A percentile compares a stretch with the other conserved stretches of the same genome.
Conservation (phyloP, 1,140 invertebrate genomes). For the Drosophila ogumai region DNA sequence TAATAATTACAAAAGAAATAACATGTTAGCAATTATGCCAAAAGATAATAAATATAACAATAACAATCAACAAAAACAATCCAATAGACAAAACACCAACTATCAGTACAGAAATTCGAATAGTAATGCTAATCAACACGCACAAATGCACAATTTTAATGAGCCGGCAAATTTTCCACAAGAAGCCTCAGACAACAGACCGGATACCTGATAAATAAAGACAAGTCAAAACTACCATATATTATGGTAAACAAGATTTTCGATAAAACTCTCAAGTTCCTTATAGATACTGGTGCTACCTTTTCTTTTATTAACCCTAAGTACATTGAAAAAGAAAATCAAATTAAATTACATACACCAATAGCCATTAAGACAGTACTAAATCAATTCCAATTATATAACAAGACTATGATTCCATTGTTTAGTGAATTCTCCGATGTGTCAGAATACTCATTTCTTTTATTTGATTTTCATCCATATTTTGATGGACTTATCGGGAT, state of each 20-base stretch:
- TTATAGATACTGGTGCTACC: constrained; percentile 30
- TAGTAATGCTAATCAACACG: constrained; percentile 16
- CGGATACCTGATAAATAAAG: constrained; percentile 13
- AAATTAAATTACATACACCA: constrained; percentile 34
- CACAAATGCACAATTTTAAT: constrained; percentile 1
- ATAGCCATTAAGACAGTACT: constrained; percentile 33
- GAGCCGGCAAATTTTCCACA: too few relatives aligned
- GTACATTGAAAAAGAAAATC: constrained; percentile 24
- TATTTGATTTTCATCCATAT: not conserved
- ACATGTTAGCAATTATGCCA: constrained; percentile 1
- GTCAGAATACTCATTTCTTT: not conserved
- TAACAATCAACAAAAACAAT: constrained; percentile 26
- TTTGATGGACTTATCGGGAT: not conserved
- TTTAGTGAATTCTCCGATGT: not conserved
- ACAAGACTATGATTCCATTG: constrained; percentile 7
- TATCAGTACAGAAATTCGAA: constrained; percentile 2
- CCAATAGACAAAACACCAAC: constrained; percentile 33
- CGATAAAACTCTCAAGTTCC: constrained; percentile 20
- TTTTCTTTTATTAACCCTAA: constrained; percentile 24
- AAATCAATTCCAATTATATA: constrained; percentile 37
- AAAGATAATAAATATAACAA: constrained; percentile 22
- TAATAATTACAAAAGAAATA: not conserved
- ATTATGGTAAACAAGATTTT: constrained; percentile 11
- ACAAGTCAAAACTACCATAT: not conserved
- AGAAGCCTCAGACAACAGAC: too few relatives aligned